Percentiles rank a stretch among this genome's conserved stretches.
Conservation (phyloP, 1,140 invertebrate genomes). For the Oryctes rhinoceros region DNA sequence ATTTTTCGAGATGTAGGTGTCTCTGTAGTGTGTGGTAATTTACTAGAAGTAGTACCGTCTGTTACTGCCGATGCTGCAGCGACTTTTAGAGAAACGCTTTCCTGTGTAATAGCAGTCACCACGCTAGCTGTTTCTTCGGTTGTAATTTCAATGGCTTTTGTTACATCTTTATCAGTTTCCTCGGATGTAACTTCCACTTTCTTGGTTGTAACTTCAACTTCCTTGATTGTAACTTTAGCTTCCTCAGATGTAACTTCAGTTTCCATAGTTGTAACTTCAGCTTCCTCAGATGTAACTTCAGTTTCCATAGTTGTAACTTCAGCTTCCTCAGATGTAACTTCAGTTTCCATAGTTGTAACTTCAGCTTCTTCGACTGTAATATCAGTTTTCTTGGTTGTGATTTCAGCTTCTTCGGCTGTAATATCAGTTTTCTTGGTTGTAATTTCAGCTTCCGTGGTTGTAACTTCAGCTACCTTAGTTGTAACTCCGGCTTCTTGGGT, state of each 20-base stretch:
- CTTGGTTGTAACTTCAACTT: slow-evolving; percentile 29
- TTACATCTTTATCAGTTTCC: slow-evolving; percentile 19
- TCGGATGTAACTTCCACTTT: not conserved
- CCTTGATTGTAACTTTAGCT: no score
- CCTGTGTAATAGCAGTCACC: slow-evolving; percentile 44
- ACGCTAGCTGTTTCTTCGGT: slow-evolving; percentile 44
- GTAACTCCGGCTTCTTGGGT: not conserved
- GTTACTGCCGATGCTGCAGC: not conserved
- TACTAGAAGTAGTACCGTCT: not conserved
- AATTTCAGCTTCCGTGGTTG: slow-evolving; percentile 48
- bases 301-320: slow-evolving; percentile 43
- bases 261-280: not conserved
- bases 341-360: slow-evolving; percentile 36
- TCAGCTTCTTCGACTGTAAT: slow-evolving; percentile 38
- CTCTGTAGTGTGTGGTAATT: no score
- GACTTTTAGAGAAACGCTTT: slow-evolving; percentile 36
- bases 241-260: slow-evolving; percentile 21
- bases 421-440: slow-evolving; percentile 49
- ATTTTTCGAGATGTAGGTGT: not conserved
- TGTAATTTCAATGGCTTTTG: slow-evolving; percentile 19
- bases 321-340: slow-evolving; percentile 16
- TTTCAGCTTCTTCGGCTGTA: slow-evolving; percentile 46
- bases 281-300: slow-evolving; percentile 26
- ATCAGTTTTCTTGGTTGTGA: slow-evolving; percentile 36
- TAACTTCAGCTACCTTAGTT: not conserved